These are phyloP conservation scores for Pseudococcus jackbeardsleyi DNA, from an alignment of 2,888 invertebrate species.

Conservation along the genomic window DNA sequence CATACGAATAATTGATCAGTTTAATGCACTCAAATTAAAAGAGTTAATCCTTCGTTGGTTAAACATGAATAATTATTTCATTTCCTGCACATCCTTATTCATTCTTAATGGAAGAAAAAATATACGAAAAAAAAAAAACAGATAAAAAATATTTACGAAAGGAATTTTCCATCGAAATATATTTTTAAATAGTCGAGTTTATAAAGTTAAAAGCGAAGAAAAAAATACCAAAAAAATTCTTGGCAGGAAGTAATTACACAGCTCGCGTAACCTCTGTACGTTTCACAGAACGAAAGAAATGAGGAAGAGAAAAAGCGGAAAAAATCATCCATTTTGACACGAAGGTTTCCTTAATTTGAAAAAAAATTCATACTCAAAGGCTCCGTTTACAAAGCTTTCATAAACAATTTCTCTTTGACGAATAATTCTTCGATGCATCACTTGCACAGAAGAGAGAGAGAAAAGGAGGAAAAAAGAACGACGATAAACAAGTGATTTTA, in stretches of 20 bases:
- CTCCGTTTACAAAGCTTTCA: constrained; percentile 18
- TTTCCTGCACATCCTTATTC: neutral
- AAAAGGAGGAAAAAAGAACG: neutral
- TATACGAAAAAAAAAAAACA: neutral
- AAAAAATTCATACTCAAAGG: constrained; percentile 18
- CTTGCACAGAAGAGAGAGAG: neutral
- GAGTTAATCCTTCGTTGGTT: neutral
- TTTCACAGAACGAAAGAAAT: neutral
- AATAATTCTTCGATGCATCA: constrained; percentile 22
- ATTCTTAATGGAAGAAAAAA: neutral
- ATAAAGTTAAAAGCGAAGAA: constrained; percentile 10
- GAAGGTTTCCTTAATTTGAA: constrained; percentile 1
- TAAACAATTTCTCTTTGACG: constrained; percentile 31
- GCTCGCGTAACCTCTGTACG: neutral
- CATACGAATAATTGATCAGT: no score
- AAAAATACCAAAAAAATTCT: constrained; percentile 9
- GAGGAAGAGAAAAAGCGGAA: neutral
- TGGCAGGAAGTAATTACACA: constrained; percentile 35
- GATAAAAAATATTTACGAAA: neutral
- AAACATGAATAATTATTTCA: neutral
- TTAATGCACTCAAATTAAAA: no score
- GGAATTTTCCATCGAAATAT: neutral
- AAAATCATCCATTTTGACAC: constrained; percentile 29
- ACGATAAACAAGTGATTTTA: constrained; percentile 46
- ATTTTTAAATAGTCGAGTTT: neutral